Conservation (phyloP, 2,797 vertebrate genomes). For the Spinus pinus region DNA sequence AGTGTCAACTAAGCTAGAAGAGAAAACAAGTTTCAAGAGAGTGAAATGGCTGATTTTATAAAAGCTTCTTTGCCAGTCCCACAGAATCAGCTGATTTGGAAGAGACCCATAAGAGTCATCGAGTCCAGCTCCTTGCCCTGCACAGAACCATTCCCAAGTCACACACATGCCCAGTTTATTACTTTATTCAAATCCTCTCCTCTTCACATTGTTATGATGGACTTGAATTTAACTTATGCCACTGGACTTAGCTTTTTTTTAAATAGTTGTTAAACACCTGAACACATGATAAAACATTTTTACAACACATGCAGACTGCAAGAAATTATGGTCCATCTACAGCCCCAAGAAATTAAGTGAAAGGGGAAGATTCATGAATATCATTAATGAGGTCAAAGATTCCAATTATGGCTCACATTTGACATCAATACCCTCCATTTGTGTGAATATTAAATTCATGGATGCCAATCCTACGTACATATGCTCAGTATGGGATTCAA, state of each 20-base stretch:
- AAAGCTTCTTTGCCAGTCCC: background rate
- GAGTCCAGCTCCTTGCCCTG: background rate
- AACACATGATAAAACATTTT: background rate
- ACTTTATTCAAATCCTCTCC: background rate
- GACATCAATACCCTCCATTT: background rate
- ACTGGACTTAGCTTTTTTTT: accelerated
- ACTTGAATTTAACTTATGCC: background rate
- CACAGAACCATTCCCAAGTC: background rate
- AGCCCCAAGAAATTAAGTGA: background rate
- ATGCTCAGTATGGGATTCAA: background rate
- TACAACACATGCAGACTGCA: accelerated
- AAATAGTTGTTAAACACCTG: background rate
- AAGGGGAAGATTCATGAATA: background rate
- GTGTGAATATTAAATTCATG: background rate
- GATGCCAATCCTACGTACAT: background rate
- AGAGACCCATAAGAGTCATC: background rate
- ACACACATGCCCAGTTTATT: background rate
- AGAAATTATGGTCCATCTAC: background rate
- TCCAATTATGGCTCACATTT: background rate
- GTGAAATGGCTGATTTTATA: background rate
- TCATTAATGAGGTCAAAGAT: background rate
- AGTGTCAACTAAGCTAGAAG: background rate
- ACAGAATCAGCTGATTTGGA: background rate
- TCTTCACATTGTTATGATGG: background rate
- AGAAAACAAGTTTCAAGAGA: background rate